Conservation (phyloP, 2,113 vertebrate genomes). For the Galbula dea region DNA sequence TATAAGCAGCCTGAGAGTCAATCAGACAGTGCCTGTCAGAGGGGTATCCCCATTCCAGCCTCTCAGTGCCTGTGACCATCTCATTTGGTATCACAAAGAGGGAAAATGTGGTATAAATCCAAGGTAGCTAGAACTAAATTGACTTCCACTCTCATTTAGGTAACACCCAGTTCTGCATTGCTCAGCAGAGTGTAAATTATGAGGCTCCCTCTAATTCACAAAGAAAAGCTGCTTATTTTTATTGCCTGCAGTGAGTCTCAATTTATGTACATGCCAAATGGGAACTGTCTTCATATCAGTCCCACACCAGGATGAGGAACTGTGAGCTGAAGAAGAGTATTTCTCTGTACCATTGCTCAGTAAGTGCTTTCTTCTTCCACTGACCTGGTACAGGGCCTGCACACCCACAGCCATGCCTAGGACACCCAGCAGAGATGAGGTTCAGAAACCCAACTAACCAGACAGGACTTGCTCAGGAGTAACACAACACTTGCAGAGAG, state of each 20-base stretch:
- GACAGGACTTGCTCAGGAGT: neutral
- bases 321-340: neutral
- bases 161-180: constrained; percentile 7
- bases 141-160: neutral
- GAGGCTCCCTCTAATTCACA: constrained; percentile 1
- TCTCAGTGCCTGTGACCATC: neutral
- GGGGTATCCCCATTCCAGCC: neutral
- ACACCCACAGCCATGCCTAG: neutral
- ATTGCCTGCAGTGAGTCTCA: constrained; percentile 2
- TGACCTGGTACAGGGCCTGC: neutral
- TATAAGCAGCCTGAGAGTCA: neutral
- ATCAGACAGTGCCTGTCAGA: neutral
- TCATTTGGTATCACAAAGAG: neutral
- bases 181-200: constrained; percentile 28
- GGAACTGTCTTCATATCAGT: neutral
- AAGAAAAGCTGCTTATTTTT: constrained; percentile 33
- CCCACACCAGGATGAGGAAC: neutral
- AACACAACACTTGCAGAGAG: neutral
- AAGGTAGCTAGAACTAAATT: constrained; percentile 5
- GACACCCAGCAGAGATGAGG: neutral
- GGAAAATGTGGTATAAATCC: constrained; percentile 51
- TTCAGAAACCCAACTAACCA: neutral
- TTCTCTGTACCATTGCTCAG: neutral
- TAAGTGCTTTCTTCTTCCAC: rapidly evolving
- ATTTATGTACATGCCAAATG: neutral